These are phyloP conservation scores for Megalops cyprinoides DNA, from an alignment of 2,797 vertebrate genomes.

Conservation along the genomic window DNA sequence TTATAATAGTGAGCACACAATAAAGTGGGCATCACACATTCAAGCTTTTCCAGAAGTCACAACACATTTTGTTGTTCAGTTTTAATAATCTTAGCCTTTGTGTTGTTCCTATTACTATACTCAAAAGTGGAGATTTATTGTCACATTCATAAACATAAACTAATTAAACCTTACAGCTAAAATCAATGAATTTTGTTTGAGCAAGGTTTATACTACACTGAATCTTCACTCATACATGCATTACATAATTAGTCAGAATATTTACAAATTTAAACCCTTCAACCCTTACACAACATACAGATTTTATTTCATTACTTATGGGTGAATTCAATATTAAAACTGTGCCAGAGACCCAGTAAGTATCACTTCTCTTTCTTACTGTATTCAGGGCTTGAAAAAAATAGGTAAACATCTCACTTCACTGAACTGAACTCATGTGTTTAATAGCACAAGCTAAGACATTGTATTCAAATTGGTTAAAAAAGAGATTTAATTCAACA, in stretches of 20 bases:
- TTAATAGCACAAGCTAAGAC: background rate
- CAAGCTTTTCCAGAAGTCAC: background rate
- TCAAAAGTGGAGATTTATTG: background rate
- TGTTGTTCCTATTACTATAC: background rate
- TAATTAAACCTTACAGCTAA: background rate
- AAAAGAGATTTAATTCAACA: background rate
- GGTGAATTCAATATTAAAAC: background rate
- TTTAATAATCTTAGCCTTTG: background rate
- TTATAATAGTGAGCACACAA: slow-evolving; percentile 4
- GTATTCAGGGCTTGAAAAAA: background rate
- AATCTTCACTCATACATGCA: background rate
- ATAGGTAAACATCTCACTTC: background rate
- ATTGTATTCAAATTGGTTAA: background rate
- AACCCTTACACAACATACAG: background rate
- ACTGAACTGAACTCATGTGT: background rate
- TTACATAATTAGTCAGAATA: background rate
- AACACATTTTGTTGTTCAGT: background rate
- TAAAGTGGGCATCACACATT: slow-evolving; percentile 21
- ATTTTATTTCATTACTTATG: background rate
- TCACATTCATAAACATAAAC: background rate
- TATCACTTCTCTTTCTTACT: background rate
- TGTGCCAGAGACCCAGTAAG: background rate
- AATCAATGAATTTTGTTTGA: no score
- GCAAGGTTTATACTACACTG: background rate
- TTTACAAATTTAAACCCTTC: background rate